phyloP scores from a whole-genome alignment of 2,888 invertebrate species.

The Drepana falcataria region DNA sequence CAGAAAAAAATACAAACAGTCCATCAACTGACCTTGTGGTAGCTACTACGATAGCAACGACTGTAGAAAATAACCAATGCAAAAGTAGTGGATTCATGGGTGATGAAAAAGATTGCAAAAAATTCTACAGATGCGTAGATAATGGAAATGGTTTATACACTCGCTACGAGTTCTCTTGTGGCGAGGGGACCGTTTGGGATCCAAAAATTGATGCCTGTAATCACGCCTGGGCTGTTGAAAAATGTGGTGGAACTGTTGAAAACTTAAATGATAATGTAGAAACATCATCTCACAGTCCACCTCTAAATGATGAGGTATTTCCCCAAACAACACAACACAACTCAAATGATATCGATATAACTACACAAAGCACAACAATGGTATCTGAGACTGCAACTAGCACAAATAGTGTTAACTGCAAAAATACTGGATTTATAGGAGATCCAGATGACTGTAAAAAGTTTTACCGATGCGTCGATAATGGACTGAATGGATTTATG shows the following conservation, averaged over 20 bases:
- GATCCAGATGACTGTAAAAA: conserved; percentile 84
- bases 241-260: conserved; percentile 25
- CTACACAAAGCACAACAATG: conserved; percentile 12
- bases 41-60: background rate
- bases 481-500: conserved; percentile 77
- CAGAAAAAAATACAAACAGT: background rate
- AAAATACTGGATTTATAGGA: conserved; percentile 81
- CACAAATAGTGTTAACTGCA: conserved; percentile 23
- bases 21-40: background rate
- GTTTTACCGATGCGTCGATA: conserved; percentile 87
- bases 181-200: conserved; percentile 81
- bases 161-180: conserved; percentile 78
- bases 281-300: conserved; percentile 14
- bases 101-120: conserved; percentile 76
- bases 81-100: conserved; percentile 79
- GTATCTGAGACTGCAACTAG: conserved; percentile 15
- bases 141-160: conserved; percentile 63
- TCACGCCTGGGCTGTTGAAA: conserved; percentile 64
- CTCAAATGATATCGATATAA: background rate
- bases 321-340: background rate
- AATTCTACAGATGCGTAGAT: conserved; percentile 83
- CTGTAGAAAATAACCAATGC: conserved; percentile 17
- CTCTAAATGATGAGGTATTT: conserved; percentile 3
- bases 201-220: conserved; percentile 76
- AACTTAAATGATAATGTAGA: conserved; percentile 14